phyloP scores from a whole-genome alignment of 1,140 invertebrate genomes.

The Meloidogyne exigua region DNA sequence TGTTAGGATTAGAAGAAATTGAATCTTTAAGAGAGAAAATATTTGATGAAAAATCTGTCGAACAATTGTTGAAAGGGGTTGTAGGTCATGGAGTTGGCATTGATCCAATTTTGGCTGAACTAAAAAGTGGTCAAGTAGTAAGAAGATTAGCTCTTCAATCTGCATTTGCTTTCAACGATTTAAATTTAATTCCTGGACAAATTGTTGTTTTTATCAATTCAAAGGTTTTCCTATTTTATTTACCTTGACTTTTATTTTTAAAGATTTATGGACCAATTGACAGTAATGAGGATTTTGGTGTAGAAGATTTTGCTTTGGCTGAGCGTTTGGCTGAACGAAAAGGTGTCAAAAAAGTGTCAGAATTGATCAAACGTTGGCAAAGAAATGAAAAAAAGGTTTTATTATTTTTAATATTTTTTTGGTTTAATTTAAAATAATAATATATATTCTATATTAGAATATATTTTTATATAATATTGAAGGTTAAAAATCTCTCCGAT shows the following conservation, averaged over 20 bases:
- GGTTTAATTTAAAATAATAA: background rate
- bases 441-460: background rate
- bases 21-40: slow-evolving; percentile 25
- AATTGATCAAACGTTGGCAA: slow-evolving; percentile 50
- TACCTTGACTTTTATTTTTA: slow-evolving; percentile 22
- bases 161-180: slow-evolving; percentile 36
- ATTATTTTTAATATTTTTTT: background rate
- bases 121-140: slow-evolving; percentile 46
- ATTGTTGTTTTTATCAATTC: slow-evolving; percentile 82
- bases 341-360: slow-evolving; percentile 48
- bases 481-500: background rate
- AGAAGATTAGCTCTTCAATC: background rate
- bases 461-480: background rate
- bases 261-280: slow-evolving; percentile 76
- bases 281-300: slow-evolving; percentile 76
- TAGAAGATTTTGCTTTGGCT: slow-evolving; percentile 84
- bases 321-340: slow-evolving; percentile 73
- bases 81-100: slow-evolving; percentile 67
- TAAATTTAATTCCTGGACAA: slow-evolving; percentile 65
- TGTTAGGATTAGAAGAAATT: slow-evolving; percentile 70
- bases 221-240: slow-evolving; percentile 68
- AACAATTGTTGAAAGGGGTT: slow-evolving; percentile 61
- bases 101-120: slow-evolving; percentile 58
- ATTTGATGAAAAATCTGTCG: slow-evolving; percentile 48
- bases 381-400: slow-evolving; percentile 39